Evolutionary conservation across 2,113 vertebrate species (phyloP), one percentile per base, ranked within the genome.

Genomic region (Xiphophorus maculatus): DNA sequence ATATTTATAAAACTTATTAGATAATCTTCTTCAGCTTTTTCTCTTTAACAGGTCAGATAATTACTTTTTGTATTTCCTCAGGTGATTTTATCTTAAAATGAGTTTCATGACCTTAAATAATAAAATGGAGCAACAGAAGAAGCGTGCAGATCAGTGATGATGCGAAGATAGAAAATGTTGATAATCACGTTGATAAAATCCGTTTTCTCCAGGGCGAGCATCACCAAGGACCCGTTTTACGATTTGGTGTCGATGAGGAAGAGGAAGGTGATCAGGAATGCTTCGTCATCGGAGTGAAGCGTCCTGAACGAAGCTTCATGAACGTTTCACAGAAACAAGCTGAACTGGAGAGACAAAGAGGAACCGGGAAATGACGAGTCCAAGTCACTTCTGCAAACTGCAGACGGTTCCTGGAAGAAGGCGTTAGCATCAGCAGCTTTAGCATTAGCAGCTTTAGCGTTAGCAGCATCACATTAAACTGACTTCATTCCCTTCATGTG

Each of bases 191-290:
- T 35, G 35, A 37, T 19, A 48, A 48, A 48, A 0, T 44, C 42
- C 0, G 17, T 66, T 63, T 69, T 74, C 66, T 15, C 71, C 89
- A 99, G 98, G 73, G 93, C 95, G 32, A 97, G 97, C 82, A 95
- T 98, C 87, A 96, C 96, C 64, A 96, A 95, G 19, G 94, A 97
- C 73, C 97, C 97, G 61, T 97, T 98, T 85, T 96, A 96, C 3
- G 96, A 99, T 89, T 88, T 98, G 81, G 94, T 98, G 35, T 92
- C 95, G 19, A 88, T 93, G 6, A 94, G 96, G 37, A 98, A 96
- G 92, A 96, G 94, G 89, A 98, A 96, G 85, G 90, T 97, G 9
- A 92, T 95, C 82, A 92, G 44, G 91, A 87, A 66, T 67, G 15
- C 73, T 2, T 33, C 65, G 6, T 73, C 67, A 8, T 37, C 70